Evolutionary conservation across 2,113 vertebrate species (phyloP).

Genomic region (Lophochroa leadbeateri): DNA sequence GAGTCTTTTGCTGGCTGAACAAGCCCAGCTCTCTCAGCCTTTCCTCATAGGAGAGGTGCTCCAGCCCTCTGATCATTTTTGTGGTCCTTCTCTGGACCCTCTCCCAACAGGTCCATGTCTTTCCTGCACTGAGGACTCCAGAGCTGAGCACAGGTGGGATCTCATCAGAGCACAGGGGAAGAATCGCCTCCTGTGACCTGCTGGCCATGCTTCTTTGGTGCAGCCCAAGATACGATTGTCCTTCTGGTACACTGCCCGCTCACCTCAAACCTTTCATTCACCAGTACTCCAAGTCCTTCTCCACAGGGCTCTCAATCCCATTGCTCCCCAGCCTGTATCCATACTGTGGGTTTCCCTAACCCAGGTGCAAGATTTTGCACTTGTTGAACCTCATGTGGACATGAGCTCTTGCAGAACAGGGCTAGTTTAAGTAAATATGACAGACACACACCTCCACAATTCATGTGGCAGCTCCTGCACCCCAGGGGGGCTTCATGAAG

Average conservation of each 20-base stretch:
- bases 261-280: background rate
- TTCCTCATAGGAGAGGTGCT: too few species aligned
- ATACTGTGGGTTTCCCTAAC: background rate
- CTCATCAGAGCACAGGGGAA: too few species aligned
- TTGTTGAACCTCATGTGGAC: background rate
- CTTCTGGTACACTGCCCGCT: background rate
- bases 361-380: too few species aligned
- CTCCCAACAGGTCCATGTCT: too few species aligned
- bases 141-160: too few species aligned
- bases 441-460: accelerated
- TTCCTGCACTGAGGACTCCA: too few species aligned
- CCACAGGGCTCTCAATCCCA: background rate
- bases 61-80: too few species aligned
- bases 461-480: accelerated
- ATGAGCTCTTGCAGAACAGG: accelerated
- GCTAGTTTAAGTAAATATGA: too few species aligned
- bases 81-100: too few species aligned
- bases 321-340: background rate
- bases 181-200: too few species aligned
- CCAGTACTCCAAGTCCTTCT: background rate
- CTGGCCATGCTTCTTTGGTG: background rate
- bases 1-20: too few species aligned
- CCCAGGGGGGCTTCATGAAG: accelerated
- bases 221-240: background rate
- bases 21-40: too few species aligned